Evolutionary conservation across 2,113 vertebrate genomes (phyloP).

Genomic region (Onychostruthus taczanowskii): DNA sequence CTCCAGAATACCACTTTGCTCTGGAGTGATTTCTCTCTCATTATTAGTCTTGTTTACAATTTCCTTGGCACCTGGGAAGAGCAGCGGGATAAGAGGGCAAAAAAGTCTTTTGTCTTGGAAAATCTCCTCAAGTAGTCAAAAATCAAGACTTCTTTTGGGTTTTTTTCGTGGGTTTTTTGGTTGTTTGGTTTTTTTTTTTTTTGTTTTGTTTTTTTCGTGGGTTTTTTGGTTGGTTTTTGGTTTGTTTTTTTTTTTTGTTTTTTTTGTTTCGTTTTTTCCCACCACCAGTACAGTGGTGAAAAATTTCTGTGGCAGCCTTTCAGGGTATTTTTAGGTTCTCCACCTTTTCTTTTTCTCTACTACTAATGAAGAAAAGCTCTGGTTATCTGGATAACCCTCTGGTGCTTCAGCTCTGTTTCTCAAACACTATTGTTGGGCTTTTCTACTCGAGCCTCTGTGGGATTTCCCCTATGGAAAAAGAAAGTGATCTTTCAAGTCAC

Average conservation of each 20-base stretch:
- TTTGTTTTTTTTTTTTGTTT: no score
- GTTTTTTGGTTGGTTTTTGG: no score
- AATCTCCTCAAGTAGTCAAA: background rate
- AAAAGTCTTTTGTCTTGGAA: background rate
- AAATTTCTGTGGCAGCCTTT: background rate
- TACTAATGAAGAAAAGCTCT: background rate
- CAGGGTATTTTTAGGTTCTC: background rate
- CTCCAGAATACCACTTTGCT: background rate
- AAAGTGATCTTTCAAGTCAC: background rate
- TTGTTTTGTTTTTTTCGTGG: no score
- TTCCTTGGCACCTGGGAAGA: background rate
- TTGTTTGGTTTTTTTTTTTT: no score
- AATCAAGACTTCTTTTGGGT: rapidly evolving
- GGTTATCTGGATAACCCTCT: background rate
- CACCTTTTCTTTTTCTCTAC: background rate
- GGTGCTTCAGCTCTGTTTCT: background rate
- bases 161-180: background rate
- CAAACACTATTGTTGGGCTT: background rate
- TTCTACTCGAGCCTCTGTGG: rapidly evolving
- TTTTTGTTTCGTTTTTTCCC: no score
- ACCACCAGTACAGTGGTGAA: background rate
- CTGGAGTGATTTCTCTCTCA: background rate
- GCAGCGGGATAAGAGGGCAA: background rate
- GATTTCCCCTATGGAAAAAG: background rate
- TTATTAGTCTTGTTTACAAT: background rate